A percentile compares a stretch with the other conserved stretches of the same genome.
phyloP scores from a whole-genome alignment of 2,888 invertebrate genomes.

The Taphrorychus bicolor region DNA sequence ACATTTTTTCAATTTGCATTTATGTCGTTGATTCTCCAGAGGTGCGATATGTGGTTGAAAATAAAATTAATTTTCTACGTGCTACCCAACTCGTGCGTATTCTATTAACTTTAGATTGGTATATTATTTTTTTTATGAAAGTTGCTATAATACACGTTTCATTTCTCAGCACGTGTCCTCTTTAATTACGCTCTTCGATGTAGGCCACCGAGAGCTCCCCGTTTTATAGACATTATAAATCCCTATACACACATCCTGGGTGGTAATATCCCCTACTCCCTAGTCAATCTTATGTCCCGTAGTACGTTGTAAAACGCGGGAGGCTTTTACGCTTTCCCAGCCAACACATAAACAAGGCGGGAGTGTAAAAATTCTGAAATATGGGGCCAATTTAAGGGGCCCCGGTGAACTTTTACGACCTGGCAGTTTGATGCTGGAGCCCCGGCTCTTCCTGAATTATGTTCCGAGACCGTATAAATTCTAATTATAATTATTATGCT shows the following conservation, averaged over 20 bases:
- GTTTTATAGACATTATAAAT: constrained; percentile 19
- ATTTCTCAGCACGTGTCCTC: no score
- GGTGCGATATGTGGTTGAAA: no score
- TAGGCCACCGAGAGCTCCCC: not conserved
- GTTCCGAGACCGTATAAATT: constrained; percentile 30
- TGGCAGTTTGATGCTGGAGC: constrained; percentile 23
- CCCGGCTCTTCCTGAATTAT: constrained; percentile 22
- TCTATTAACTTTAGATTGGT: no score
- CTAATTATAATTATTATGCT: constrained; percentile 28
- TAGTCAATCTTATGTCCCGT: constrained; percentile 32
- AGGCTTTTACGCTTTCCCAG: constrained; percentile 32
- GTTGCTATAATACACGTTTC: no score
- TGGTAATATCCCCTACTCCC: constrained; percentile 15
- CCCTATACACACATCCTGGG: constrained; percentile 9
- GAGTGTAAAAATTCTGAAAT: constrained; percentile 40
- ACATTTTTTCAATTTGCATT: no score
- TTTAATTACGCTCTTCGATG: not conserved
- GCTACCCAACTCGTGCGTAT: no score
- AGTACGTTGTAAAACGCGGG: constrained; percentile 31
- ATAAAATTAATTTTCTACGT: no score
- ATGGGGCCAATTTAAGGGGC: constrained; percentile 39
- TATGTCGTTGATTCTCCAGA: no score
- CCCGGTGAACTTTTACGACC: constrained; percentile 35
- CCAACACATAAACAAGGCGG: constrained; percentile 37
- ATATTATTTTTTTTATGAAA: no score